These are phyloP conservation scores for Chelonoidis abingdonii DNA, from an alignment of 2,113 vertebrate genomes.

Conservation along the genomic window DNA sequence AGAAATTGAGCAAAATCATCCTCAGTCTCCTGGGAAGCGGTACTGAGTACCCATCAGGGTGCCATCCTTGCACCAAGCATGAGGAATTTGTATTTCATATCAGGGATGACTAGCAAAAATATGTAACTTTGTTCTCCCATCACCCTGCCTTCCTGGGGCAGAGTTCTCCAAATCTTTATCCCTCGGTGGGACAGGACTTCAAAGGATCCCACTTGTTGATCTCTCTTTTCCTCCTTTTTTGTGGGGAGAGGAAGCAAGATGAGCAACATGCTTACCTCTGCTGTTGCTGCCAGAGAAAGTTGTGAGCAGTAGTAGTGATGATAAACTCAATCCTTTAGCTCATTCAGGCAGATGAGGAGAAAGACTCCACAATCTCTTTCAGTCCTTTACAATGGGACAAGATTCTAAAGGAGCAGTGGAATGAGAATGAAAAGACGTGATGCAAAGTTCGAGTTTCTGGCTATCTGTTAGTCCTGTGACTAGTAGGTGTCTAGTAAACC, in stretches of 20 bases:
- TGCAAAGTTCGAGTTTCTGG: background rate
- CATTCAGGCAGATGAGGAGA: background rate
- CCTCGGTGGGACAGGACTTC: background rate
- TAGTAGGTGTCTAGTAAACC: no score
- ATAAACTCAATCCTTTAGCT: background rate
- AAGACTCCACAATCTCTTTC: background rate
- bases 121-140: background rate
- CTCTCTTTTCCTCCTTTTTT: background rate
- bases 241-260: background rate
- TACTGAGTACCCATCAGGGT: background rate
- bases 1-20: background rate
- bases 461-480: background rate
- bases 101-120: background rate
- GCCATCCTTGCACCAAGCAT: background rate
- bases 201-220: background rate
- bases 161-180: fast-evolving
- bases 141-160: background rate
- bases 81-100: background rate
- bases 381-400: background rate
- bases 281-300: background rate
- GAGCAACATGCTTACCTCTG: background rate
- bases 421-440: background rate
- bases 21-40: background rate
- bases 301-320: background rate
- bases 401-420: background rate